phyloP scores from a whole-genome alignment of 2,888 invertebrate genomes.

The Lasioglossum lativentre region DNA sequence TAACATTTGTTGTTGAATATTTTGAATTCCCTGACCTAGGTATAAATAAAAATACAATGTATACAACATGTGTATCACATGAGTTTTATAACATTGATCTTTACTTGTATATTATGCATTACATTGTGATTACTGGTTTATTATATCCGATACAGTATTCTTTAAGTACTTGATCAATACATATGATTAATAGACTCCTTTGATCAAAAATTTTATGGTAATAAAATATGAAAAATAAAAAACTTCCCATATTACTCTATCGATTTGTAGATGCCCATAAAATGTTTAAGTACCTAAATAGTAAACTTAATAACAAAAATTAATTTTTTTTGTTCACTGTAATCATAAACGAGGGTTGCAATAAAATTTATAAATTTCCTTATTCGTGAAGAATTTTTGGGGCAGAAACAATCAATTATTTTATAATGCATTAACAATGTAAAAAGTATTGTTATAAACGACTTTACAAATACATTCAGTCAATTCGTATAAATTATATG shows the following conservation, averaged over 20 bases:
- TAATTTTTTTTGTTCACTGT: background rate
- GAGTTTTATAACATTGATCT: background rate
- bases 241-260: background rate
- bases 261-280: background rate
- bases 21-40: constrained; percentile 86
- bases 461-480: constrained; percentile 32
- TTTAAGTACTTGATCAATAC: background rate
- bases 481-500: constrained; percentile 21
- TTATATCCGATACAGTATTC: constrained; percentile 21
- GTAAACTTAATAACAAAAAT: constrained; percentile 16
- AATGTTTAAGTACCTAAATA: background rate
- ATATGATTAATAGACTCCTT: background rate
- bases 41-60: constrained; percentile 41
- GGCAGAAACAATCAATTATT: background rate
- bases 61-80: constrained; percentile 3
- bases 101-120: background rate
- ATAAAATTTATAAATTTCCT: background rate
- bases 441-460: background rate
- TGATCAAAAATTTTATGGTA: background rate
- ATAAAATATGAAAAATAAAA: background rate
- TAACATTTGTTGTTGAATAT: constrained; percentile 89
- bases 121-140: background rate
- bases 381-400: background rate
- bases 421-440: background rate
- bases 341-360: background rate